Evolutionary conservation across 2,113 vertebrate genomes (phyloP), one percentile per base, ranked within the genome.

Genomic region (Alethe diademata): DNA sequence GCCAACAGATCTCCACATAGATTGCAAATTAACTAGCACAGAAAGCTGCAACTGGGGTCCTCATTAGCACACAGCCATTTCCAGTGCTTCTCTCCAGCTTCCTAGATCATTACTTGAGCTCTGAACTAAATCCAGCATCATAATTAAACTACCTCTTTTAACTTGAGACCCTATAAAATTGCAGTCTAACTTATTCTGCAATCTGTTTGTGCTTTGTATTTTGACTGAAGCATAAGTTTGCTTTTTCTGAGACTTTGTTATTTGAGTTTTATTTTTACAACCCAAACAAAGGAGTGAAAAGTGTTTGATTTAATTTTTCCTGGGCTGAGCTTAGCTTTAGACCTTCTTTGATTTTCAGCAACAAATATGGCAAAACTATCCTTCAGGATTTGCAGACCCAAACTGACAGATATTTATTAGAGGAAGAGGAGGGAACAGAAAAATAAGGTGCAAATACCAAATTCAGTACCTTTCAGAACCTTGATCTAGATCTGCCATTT

Each of bases 1-100:
- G 84, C 85, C 91, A 93, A 70, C 51, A 93, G 85, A 95, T 95
- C 85, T 95, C 92, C 40, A 50, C 74, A 66, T 83, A 93, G 95
- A 94, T 58, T 95, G 90, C 85, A 94, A 96, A 93, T 96, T 97
- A 94, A 94, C 87, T 47, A 78, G 65, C 35, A 47, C 20, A 73
- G 90, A 95, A 93, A 94, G 66, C 74, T 92, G 67, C 11, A 38
- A n/a, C 66, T 58, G 38, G 26, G 26, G 58, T 80, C 64, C 82
- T 95, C 88, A 86, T 96, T 97, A 97, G 90, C 74, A 90, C 82
- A 86, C 40, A 78, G 56, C 25, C 53, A 73, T 93, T 92, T 86
- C 80, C 64, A 96, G 66, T 40, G 76, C 58, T 70, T 73, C 43
- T 95, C 71, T 92, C 54, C 87, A 80, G 67, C 88, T 83, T 96